Conservation (phyloP, 2,888 invertebrate species). For the Mythimna loreyi region DNA sequence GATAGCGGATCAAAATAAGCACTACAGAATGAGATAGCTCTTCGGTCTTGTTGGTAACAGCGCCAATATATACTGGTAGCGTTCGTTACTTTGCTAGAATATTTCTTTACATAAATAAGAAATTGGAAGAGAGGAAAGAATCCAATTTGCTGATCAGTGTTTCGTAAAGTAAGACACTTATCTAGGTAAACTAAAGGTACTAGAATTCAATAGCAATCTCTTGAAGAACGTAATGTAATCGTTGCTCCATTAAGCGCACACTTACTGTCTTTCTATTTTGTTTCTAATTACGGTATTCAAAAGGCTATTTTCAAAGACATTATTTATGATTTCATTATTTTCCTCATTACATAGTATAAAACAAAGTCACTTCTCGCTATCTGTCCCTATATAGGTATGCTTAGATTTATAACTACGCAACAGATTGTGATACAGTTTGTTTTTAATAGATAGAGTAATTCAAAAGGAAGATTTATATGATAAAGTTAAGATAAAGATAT, state of each 20-base stretch:
- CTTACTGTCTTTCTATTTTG: too few relatives aligned
- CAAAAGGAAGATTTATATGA: too few relatives aligned
- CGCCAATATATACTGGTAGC: not conserved
- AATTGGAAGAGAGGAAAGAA: not conserved
- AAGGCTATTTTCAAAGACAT: not conserved
- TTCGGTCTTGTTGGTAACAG: conserved; percentile 5
- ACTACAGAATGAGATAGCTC: conserved; percentile 7
- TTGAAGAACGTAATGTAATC: not conserved
- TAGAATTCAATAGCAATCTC: too few relatives aligned
- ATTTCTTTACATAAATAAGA: not conserved
- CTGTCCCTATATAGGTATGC: too few relatives aligned
- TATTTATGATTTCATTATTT: not conserved
- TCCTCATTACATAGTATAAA: too few relatives aligned
- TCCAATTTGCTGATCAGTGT: not conserved
- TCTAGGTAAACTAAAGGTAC: not conserved
- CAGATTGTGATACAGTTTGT: too few relatives aligned
- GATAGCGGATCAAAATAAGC: conserved; percentile 28
- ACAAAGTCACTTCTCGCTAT: too few relatives aligned
- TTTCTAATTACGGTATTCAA: too few relatives aligned
- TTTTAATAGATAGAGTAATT: too few relatives aligned
- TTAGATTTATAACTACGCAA: too few relatives aligned
- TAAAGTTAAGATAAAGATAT: too few relatives aligned
- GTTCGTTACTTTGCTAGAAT: not conserved
- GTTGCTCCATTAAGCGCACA: too few relatives aligned
- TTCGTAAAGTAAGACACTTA: not conserved